A percentile compares a stretch with the other conserved stretches of the same genome.
phyloP scores from a whole-genome alignment of 2,797 vertebrate genomes.

The Crypturellus tataupa region DNA sequence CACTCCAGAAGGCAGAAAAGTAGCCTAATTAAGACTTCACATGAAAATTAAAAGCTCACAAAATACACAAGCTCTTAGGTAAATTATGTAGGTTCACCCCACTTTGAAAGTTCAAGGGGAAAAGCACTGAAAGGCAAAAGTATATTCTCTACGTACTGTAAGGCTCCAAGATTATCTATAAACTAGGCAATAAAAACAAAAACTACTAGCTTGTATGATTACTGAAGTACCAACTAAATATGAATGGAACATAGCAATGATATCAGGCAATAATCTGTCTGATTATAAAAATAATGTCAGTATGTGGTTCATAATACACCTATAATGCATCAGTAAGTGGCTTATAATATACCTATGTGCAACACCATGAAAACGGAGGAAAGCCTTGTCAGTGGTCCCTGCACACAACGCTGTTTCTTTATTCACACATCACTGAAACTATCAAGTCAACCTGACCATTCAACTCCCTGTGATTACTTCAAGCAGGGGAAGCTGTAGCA shows the following conservation, averaged over 20 bases:
- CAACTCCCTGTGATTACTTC: neutral
- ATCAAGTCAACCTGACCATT: neutral
- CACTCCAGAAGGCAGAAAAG: too few species aligned
- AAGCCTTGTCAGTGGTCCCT: neutral
- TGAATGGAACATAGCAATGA: neutral
- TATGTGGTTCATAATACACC: neutral
- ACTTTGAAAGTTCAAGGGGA: neutral
- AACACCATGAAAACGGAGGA: neutral
- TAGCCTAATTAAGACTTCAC: too few species aligned
- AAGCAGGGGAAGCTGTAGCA: neutral
- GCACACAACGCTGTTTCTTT: neutral
- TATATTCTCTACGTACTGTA: neutral
- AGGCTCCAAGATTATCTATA: neutral
- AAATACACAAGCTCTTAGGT: neutral
- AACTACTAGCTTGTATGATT: neutral
- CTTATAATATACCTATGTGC: rapidly evolving
- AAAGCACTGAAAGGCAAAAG: neutral
- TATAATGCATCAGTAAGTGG: neutral
- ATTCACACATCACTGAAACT: neutral
- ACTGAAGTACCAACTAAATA: neutral
- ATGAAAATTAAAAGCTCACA: too few species aligned
- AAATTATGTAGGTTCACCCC: neutral
- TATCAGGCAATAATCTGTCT: too few species aligned
- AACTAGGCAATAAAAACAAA: neutral
- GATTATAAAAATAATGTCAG: neutral